Evolutionary conservation across 1,140 invertebrate genomes (phyloP).

Genomic region (Pentalonia nigronervosa): DNA sequence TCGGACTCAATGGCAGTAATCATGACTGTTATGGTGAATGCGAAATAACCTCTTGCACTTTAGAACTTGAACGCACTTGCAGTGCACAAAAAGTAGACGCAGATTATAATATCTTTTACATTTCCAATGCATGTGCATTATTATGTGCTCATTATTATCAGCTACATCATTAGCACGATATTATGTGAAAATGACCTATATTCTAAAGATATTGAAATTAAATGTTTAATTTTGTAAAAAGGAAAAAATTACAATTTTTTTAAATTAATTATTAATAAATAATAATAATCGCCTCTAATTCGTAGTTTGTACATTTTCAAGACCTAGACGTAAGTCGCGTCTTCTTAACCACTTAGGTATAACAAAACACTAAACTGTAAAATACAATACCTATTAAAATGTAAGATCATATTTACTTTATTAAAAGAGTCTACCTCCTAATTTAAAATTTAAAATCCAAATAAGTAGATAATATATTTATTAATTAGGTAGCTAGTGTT

Average conservation of each 20-base stretch:
- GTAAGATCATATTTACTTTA: neutral
- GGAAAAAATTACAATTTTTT: neutral
- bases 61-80: constrained; percentile 26
- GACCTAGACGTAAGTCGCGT: too few relatives aligned
- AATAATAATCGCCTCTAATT: neutral
- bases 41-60: constrained; percentile 45
- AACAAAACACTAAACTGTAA: neutral
- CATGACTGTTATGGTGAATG: constrained; percentile 25
- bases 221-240: neutral
- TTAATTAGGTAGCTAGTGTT: neutral
- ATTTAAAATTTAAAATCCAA: neutral
- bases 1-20: constrained; percentile 32
- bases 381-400: neutral
- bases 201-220: neutral
- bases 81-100: neutral
- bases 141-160: constrained; percentile 7
- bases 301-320: neutral
- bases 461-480: neutral
- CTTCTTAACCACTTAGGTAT: neutral
- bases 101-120: neutral
- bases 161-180: neutral
- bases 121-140: neutral
- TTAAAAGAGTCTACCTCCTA: neutral
- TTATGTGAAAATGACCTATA: neutral
- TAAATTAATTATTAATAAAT: neutral